Evolutionary conservation across 2,113 vertebrate genomes (phyloP).

Genomic region (Progne subis): DNA sequence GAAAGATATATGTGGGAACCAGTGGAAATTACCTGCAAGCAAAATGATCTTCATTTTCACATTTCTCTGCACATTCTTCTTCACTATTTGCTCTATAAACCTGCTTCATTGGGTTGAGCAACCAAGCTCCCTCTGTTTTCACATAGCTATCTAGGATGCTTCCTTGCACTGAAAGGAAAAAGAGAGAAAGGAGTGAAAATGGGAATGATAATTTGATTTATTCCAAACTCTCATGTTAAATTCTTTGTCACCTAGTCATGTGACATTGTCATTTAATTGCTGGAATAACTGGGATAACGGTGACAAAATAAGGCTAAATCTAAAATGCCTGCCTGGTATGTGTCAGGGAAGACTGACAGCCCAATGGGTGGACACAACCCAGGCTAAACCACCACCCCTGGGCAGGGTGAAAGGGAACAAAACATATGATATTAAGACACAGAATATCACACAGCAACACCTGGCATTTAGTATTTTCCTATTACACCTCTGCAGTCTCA

Average conservation of each 20-base stretch:
- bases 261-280: not conserved
- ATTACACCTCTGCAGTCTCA: not conserved
- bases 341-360: no score
- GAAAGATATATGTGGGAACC: not conserved
- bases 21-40: constrained; percentile 46
- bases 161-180: constrained; percentile 20
- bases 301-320: not conserved
- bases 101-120: constrained; percentile 34
- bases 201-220: not conserved
- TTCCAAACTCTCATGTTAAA: not conserved
- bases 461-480: not conserved
- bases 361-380: no score
- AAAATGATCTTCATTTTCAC: constrained; percentile 45
- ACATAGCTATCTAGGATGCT: constrained; percentile 32
- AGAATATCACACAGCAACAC: no score
- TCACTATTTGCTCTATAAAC: constrained; percentile 27
- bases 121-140: constrained; percentile 61
- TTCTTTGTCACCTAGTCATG: not conserved
- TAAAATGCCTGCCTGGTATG: not conserved
- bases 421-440: no score
- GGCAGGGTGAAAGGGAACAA: no score
- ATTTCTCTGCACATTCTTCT: constrained; percentile 40
- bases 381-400: no score
- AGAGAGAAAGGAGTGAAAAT: not conserved
- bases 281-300: not conserved